Conservation (phyloP, 2,797 vertebrate genomes). For the Oryzias dopingdopingensis region DNA sequence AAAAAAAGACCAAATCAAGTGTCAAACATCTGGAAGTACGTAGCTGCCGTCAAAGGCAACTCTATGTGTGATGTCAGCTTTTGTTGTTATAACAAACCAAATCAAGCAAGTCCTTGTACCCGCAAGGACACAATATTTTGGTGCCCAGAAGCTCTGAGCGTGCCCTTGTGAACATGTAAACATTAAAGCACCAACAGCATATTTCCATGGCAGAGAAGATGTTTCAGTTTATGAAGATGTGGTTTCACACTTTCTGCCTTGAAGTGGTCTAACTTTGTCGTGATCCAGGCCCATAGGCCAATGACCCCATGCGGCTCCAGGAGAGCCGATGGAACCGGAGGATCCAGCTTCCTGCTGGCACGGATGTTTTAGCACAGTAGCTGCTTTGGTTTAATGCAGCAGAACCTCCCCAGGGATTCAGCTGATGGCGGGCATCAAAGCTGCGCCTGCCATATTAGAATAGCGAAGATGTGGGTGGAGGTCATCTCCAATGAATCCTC, state of each 20-base stretch:
- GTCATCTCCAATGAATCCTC: slow-evolving; percentile 71
- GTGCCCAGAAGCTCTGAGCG: no score
- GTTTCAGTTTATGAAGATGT: no score
- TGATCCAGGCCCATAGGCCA: slow-evolving; percentile 22
- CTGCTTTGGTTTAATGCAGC: slow-evolving; percentile 52
- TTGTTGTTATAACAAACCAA: no score
- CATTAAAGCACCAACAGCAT: no score
- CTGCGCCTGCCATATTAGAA: slow-evolving; percentile 58
- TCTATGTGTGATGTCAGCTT: no score
- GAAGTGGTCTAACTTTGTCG: background rate
- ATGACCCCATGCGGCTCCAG: slow-evolving; percentile 34
- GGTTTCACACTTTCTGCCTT: background rate
- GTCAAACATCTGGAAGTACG: no score
- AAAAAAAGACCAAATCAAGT: no score
- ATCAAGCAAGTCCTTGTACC: no score
- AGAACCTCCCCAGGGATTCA: slow-evolving; percentile 59
- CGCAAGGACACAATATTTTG: no score
- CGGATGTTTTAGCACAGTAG: slow-evolving; percentile 16
- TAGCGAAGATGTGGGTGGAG: slow-evolving; percentile 71
- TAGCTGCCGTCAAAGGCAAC: no score
- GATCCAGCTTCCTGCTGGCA: slow-evolving; percentile 53
- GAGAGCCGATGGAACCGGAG: slow-evolving; percentile 26
- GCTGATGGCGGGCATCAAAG: slow-evolving; percentile 70
- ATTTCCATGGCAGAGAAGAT: no score
- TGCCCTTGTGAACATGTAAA: no score